phyloP scores from a whole-genome alignment of 2,888 invertebrate genomes.

The Monoplex corrugatus region DNA sequence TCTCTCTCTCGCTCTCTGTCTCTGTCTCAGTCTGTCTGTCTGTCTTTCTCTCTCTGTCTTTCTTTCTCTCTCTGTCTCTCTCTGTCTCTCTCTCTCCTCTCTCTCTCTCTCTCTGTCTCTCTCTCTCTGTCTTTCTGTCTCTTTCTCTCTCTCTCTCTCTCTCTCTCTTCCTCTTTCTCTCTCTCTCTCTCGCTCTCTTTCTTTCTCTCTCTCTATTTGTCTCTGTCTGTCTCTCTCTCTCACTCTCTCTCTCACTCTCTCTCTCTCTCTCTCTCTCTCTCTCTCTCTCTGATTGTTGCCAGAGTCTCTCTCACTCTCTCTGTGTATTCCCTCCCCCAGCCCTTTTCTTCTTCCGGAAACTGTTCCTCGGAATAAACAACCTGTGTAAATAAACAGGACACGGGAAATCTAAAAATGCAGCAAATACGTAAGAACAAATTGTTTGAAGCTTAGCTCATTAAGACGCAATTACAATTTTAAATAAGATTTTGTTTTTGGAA shows the following conservation, averaged over 20 bases:
- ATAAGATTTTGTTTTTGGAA: too few relatives aligned
- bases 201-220: background rate
- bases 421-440: too few relatives aligned
- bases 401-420: too few relatives aligned
- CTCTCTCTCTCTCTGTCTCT: background rate
- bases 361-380: too few relatives aligned
- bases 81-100: background rate
- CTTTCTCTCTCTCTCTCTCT: background rate
- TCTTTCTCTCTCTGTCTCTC: slow-evolving; percentile 22
- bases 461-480: too few relatives aligned
- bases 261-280: slow-evolving; percentile 14
- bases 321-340: background rate
- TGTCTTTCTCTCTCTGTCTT: slow-evolving; percentile 33
- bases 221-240: slow-evolving; percentile 3
- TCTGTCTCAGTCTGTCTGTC: slow-evolving; percentile 1
- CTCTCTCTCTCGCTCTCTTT: background rate
- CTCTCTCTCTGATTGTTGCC: background rate
- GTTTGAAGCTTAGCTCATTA: too few relatives aligned
- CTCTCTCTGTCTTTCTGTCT: background rate
- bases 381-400: too few relatives aligned
- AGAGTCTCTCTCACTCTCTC: background rate
- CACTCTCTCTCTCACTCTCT: background rate
- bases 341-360: too few relatives aligned
- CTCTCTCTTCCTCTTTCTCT: background rate
- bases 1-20: slow-evolving; percentile 40